Evolutionary conservation across 2,888 invertebrate genomes (phyloP), one percentile per base, ranked within the genome.

Genomic region (Napeogenes sylphis): DNA sequence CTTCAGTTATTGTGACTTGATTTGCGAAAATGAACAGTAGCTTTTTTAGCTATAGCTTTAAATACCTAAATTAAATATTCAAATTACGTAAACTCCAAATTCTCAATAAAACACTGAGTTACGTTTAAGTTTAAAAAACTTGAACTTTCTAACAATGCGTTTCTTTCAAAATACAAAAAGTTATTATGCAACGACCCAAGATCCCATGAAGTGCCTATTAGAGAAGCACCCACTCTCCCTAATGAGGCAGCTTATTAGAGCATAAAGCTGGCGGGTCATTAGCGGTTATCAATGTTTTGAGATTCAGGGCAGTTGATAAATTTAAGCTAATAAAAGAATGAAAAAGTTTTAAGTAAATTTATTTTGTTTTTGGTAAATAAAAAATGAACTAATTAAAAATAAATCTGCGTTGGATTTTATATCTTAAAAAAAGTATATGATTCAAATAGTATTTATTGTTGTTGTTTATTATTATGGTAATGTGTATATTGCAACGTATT

Each of bases 231-330:
- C 65, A 67, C 68, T 68, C 60, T 61, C 13, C 47, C 65, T 68
- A 68, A 68, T 68, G 68, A 68, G 67, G 58, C 63, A 45, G 65
- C 56, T 68, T 68, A 67, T 68, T 68, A 67, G 68, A 68, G 56
- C 67, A 64, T 57, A 63, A 62, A 67, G 64, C 60, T 59, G 58
- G 55, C 54, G 56, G 63, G 59, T 63, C 61, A 58, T 65, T 63
- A 63, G 63, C 54, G 59, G 54, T 60, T 42, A 35, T 45, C 59
- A 62, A 59, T 56, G 51, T 60, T 57, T 54, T 54, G 56, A 56
- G 51, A 62, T 62, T 51, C 30, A 51, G 51, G 51, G 21, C 51
- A 51, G 14, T 51, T 51, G 51, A 51, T 51, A 21, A 51, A 8
- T 10, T 21, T 10, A 51, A 51, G 13, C 14, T 51, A 51, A 51